These are phyloP conservation scores for Sebastes hubbsi DNA, from an alignment of 2,797 vertebrate genomes.

Conservation along the genomic window DNA sequence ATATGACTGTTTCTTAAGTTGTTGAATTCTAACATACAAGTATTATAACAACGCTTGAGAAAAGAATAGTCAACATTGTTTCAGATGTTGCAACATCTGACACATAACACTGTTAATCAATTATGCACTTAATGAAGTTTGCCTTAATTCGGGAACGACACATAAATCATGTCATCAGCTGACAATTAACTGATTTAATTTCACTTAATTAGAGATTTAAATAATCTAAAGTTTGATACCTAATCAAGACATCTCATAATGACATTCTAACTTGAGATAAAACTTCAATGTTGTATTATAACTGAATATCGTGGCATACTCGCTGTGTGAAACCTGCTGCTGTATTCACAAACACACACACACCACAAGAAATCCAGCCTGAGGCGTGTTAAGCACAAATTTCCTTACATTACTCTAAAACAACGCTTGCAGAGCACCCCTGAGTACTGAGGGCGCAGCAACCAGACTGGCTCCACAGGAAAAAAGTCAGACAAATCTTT, in stretches of 20 bases:
- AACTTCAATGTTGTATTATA: not conserved
- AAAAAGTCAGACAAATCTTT: slow-evolving; percentile 54
- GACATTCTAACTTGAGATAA: not conserved
- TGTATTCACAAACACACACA: not conserved
- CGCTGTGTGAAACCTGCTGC: not conserved
- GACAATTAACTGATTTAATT: slow-evolving; percentile 1
- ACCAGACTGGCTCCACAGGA: slow-evolving; percentile 32
- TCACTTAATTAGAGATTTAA: too few species aligned
- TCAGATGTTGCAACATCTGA: not conserved
- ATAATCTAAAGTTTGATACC: not conserved
- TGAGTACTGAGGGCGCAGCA: slow-evolving; percentile 12
- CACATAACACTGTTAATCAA: not conserved
- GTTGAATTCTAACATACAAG: not conserved
- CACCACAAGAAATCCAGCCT: not conserved
- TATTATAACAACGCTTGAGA: not conserved
- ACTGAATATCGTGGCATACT: not conserved
- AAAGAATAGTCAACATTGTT: not conserved
- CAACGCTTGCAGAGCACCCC: not conserved
- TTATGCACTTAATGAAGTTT: not conserved
- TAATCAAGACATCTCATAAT: not conserved
- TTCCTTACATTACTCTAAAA: slow-evolving; percentile 12
- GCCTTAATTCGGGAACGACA: not conserved
- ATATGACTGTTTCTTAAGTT: not conserved
- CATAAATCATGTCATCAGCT: not conserved
- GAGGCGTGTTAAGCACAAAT: slow-evolving; percentile 9